phyloP scores from a whole-genome alignment of 2,888 invertebrate species.

The Drosophila setosimentum region DNA sequence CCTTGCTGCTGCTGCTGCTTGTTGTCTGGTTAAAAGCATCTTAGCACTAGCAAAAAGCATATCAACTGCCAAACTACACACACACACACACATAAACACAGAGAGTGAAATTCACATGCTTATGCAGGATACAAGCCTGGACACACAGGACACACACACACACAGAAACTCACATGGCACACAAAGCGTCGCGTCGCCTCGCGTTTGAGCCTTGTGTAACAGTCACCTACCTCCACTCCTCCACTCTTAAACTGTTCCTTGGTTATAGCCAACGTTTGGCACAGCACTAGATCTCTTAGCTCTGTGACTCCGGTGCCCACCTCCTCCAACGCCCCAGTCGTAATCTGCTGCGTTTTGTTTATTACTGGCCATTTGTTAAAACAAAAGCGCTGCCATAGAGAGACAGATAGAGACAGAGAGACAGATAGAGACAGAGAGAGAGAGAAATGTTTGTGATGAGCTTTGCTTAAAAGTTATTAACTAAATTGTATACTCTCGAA shows the following conservation, averaged over 20 bases:
- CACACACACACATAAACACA: slow-evolving; percentile 21
- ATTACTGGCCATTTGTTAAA: slow-evolving; percentile 70
- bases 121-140: slow-evolving; percentile 10
- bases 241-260: background rate
- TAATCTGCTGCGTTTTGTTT: slow-evolving; percentile 73
- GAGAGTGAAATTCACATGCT: slow-evolving; percentile 6
- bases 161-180: slow-evolving; percentile 8
- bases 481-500: slow-evolving; percentile 67
- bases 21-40: slow-evolving; percentile 68
- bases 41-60: slow-evolving; percentile 51
- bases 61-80: slow-evolving; percentile 44
- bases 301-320: background rate
- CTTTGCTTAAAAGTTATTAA: slow-evolving; percentile 72
- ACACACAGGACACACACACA: slow-evolving; percentile 23
- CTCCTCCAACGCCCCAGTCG: slow-evolving; percentile 37
- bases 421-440: background rate
- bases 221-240: background rate
- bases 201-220: background rate
- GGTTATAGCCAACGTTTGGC: slow-evolving; percentile 7
- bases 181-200: slow-evolving; percentile 1
- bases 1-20: slow-evolving; percentile 9
- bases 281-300: slow-evolving; percentile 7
- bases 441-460: slow-evolving; percentile 58
- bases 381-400: slow-evolving; percentile 47
- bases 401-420: background rate